Base-by-base conservation (phyloP, 2,888 invertebrate genomes). In the Ochropleura leucogaster region DNA sequence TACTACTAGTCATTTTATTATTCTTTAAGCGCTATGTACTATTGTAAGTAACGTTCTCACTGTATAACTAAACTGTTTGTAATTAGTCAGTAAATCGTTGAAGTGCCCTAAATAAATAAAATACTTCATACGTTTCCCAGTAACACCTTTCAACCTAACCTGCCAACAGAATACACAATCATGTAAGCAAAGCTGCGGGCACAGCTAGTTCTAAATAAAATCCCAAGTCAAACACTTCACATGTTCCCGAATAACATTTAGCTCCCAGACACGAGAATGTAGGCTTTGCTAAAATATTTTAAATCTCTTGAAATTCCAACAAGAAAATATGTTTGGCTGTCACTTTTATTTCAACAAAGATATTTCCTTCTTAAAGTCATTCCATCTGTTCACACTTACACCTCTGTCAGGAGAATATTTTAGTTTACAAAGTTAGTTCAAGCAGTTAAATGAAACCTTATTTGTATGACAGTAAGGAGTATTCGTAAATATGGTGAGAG, bases 351-450 rank as follows among this genome's bases (percentile, higher is more conserved):
- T 77, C 74, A 85, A 68, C 80, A 73, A 74, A 80, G 71, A 84
- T 80, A 71, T 84, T 84, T 82, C 67, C 72, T 68, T 42, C 75
- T 79, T 84, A 76, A 83, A 85, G 79, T 84, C 81, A 87, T 82
- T 80, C 77, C 85, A 73, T 80, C 77, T 80, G 68, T 83, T 83
- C 80, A 63, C 69, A 79, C 82, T 85, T 71, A 82, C 81, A 82
- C 74, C 77, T 79, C 68, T 53, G 72, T 60, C 81, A 67, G 82
- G 68, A 82, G 74, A 69, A 72, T 71, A 75, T 83, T 68, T 69
- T 51, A 68, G 16, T 14, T 42, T 4, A 42, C 73, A 67, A 72
- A 77, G 47, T 47, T 64, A 66, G 30, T 60, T 67, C 0, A n/a
- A 40, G 49, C 60, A 55, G 60, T 49, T 46, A 60, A 66, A 74